phyloP scores from a whole-genome alignment of 2,888 invertebrate genomes.

The Caenorhabditis sulstoni region DNA sequence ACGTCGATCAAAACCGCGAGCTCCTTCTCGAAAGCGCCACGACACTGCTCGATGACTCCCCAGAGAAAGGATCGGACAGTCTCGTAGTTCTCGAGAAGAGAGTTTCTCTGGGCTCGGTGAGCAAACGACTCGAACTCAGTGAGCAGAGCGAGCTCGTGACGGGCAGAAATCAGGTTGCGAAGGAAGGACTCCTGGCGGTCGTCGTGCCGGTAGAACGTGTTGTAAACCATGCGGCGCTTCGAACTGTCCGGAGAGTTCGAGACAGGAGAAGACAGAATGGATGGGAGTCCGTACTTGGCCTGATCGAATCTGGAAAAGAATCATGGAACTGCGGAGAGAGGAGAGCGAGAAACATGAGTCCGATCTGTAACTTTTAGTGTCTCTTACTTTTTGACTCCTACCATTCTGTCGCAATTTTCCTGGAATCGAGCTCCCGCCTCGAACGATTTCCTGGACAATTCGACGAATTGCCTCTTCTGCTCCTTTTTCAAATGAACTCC shows the following conservation, averaged over 20 bases:
- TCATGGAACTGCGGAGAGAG: not conserved
- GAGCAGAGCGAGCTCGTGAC: conserved; percentile 88
- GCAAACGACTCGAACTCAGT: conserved; percentile 94
- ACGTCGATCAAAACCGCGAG: conserved; percentile 70
- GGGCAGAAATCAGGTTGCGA: conserved; percentile 85
- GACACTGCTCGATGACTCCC: conserved; percentile 70
- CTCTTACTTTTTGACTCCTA: conserved; percentile 58
- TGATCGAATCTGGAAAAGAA: conserved; percentile 56
- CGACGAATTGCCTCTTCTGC: conserved; percentile 80
- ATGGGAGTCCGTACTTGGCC: conserved; percentile 59
- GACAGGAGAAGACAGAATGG: conserved; percentile 62
- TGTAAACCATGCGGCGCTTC: conserved; percentile 69
- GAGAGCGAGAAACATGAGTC: too few species aligned
- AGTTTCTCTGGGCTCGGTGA: conserved; percentile 91
- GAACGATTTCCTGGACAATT: conserved; percentile 61
- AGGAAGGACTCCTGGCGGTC: conserved; percentile 60
- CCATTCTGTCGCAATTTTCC: conserved; percentile 64
- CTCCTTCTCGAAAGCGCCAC: conserved; percentile 69
- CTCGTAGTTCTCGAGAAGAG: conserved; percentile 84
- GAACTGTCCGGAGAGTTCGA: conserved; percentile 63
- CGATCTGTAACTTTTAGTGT: not conserved
- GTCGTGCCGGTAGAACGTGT: conserved; percentile 71
- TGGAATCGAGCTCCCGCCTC: conserved; percentile 79
- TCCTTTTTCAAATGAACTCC: conserved; percentile 93
- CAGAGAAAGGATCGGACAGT: conserved; percentile 72